Conservation (phyloP, 2,888 invertebrate species). For the Trachelus stipa region DNA sequence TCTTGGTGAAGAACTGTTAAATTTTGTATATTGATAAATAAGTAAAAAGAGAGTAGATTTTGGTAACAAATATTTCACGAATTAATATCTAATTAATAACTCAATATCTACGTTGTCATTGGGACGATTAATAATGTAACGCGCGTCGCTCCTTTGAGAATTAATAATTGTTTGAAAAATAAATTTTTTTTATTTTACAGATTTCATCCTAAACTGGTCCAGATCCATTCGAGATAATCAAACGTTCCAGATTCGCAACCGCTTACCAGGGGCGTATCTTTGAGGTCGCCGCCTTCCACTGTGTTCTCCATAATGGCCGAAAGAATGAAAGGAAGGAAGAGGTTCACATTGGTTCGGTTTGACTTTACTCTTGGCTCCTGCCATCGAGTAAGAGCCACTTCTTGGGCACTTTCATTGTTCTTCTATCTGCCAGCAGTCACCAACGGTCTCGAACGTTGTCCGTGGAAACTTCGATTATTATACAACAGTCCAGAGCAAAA, state of each 20-base stretch:
- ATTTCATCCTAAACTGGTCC: not conserved
- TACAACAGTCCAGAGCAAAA: slow-evolving; percentile 29
- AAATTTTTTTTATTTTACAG: not conserved
- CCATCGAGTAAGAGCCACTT: slow-evolving; percentile 24
- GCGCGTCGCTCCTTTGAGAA: not conserved
- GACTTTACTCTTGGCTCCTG: not conserved
- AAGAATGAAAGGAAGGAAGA: slow-evolving; percentile 13
- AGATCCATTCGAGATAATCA: not conserved
- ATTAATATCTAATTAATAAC: not conserved
- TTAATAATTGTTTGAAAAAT: not conserved
- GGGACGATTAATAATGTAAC: not conserved
- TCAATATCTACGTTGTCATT: not conserved
- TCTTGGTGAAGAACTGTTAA: not conserved
- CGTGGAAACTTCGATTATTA: slow-evolving; percentile 29
- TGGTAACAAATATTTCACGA: not conserved
- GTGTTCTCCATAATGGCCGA: slow-evolving; percentile 6
- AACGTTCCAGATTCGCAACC: not conserved
- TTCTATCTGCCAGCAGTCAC: slow-evolving; percentile 45
- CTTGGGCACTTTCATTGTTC: slow-evolving; percentile 61
- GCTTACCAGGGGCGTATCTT: not conserved
- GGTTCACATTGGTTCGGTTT: not conserved
- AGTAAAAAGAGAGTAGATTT: not conserved
- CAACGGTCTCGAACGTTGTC: slow-evolving; percentile 38
- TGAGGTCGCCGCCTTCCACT: not conserved
- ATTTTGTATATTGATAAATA: not conserved